Evolutionary conservation across 2,888 invertebrate species (phyloP), one percentile per base, ranked within the genome.

Genomic region (Mesorhabditis sp.): DNA sequence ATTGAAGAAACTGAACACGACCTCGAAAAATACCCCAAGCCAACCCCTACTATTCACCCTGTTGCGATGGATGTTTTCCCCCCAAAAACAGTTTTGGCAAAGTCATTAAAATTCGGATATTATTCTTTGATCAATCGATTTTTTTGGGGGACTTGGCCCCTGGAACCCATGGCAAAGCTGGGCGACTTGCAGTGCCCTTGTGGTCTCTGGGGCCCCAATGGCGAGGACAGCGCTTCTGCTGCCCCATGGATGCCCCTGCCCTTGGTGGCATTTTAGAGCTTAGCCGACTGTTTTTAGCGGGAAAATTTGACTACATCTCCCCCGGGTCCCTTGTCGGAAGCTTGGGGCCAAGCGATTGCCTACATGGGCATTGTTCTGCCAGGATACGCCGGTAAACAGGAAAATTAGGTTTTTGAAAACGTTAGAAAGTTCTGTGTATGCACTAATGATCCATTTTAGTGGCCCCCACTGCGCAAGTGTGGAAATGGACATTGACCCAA

Each of bases 241-340:
- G n/a, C 61, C 74, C 4, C 72, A 74, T 65, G 78, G 78, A 43
- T 78, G 78, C 65, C 72, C 76, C 50, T 78, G 78, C 72, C 62
- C 50, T 76, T 78, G n/a, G 68, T 66, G 78, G 5, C 15, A 4
- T 4, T 58, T 10, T 13, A 28, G 41, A n/a, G n/a, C n/a, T n/a
- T n/a, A n/a, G n/a, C n/a, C n/a, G n/a, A n/a, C n/a, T n/a, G n/a
- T n/a, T n/a, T n/a, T n/a, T n/a, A n/a, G n/a, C n/a, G n/a, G n/a
- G n/a, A n/a, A n/a, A n/a, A n/a, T n/a, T n/a, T n/a, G n/a, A n/a
- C n/a, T n/a, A n/a, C n/a, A n/a, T n/a, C n/a, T n/a, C n/a, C n/a
- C n/a, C n/a, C n/a, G n/a, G n/a, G n/a, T n/a, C n/a, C n/a, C n/a
- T n/a, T 63, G 63, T 72, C 41, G 75, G 75, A 58, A 75, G 72